Evolutionary conservation across 30 jellyfish, hydroid and myxozoan species (phyloP).

Genomic region (Cassiopea xamachana): DNA sequence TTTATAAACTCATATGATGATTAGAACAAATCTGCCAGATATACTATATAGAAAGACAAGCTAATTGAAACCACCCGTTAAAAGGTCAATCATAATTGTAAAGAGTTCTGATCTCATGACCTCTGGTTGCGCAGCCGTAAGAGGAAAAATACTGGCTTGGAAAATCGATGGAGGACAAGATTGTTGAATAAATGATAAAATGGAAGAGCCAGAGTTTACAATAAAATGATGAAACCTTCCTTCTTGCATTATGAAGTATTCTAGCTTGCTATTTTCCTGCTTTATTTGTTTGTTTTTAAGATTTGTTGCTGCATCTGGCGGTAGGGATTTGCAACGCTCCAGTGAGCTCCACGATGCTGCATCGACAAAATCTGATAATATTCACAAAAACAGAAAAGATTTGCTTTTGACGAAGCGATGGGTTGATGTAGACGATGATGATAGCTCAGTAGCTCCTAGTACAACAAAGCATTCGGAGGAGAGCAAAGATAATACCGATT

Average conservation of each 20-base stretch:
- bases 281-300: constrained; percentile 30
- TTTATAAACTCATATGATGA: too few species aligned
- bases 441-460: constrained; percentile 24
- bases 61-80: constrained; percentile 59
- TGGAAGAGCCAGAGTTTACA: neutral
- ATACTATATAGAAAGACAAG: neutral
- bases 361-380: neutral
- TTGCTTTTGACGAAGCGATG: constrained; percentile 29
- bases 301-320: neutral
- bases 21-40: too few species aligned
- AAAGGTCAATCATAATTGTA: constrained; percentile 16
- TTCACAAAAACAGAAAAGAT: neutral
- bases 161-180: neutral
- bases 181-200: neutral
- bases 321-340: constrained; percentile 40
- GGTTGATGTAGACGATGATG: constrained; percentile 83
- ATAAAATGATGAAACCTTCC: constrained; percentile 6
- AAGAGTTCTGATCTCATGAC: constrained; percentile 63
- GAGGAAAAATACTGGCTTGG: neutral
- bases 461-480: constrained; percentile 45
- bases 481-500: constrained; percentile 60
- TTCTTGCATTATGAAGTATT: constrained; percentile 24
- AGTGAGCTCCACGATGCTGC: constrained; percentile 17
- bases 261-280: neutral
- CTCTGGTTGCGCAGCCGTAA: constrained; percentile 28